Conservation (phyloP, 1,140 invertebrate species). For the Teleopsis dalmanni region DNA sequence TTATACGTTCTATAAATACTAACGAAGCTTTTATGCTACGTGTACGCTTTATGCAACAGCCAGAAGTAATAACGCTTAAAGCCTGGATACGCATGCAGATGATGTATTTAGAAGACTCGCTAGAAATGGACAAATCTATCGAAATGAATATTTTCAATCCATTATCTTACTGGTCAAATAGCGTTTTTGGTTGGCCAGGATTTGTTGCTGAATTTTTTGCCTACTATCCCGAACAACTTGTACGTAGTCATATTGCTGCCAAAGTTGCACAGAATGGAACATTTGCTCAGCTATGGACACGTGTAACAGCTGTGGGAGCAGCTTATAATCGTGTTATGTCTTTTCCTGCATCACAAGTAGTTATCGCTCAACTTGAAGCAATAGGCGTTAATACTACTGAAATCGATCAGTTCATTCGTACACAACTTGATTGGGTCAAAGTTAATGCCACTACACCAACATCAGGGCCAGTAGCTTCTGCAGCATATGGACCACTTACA, state of each 20-base stretch:
- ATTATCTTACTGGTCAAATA: slow-evolving; percentile 29
- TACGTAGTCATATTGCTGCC: slow-evolving; percentile 23
- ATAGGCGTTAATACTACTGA: slow-evolving; percentile 24
- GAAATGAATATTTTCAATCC: slow-evolving; percentile 25
- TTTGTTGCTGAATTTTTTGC: slow-evolving; percentile 32
- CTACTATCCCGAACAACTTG: slow-evolving; percentile 25
- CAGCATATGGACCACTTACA: too few species aligned
- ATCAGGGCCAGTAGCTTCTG: too few species aligned
- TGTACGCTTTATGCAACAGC: slow-evolving; percentile 24
- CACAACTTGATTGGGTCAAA: slow-evolving; percentile 24
- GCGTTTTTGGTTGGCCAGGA: slow-evolving; percentile 31
- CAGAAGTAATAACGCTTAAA: slow-evolving; percentile 25
- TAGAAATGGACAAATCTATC: slow-evolving; percentile 26
- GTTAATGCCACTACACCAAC: too few species aligned
- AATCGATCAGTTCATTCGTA: slow-evolving; percentile 27
- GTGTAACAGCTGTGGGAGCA: slow-evolving; percentile 18
- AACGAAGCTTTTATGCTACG: slow-evolving; percentile 20
- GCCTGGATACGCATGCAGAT: slow-evolving; percentile 31
- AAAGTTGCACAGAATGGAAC: slow-evolving; percentile 25
- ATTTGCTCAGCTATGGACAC: slow-evolving; percentile 29
- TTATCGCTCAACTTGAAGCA: slow-evolving; percentile 21
- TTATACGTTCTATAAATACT: slow-evolving; percentile 32
- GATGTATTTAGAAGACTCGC: slow-evolving; percentile 16
- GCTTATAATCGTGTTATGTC: slow-evolving; percentile 32
- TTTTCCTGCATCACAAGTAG: slow-evolving; percentile 16